These are phyloP conservation scores for Tenthredo distinguenda DNA, from an alignment of 2,888 invertebrate genomes.

Conservation along the genomic window DNA sequence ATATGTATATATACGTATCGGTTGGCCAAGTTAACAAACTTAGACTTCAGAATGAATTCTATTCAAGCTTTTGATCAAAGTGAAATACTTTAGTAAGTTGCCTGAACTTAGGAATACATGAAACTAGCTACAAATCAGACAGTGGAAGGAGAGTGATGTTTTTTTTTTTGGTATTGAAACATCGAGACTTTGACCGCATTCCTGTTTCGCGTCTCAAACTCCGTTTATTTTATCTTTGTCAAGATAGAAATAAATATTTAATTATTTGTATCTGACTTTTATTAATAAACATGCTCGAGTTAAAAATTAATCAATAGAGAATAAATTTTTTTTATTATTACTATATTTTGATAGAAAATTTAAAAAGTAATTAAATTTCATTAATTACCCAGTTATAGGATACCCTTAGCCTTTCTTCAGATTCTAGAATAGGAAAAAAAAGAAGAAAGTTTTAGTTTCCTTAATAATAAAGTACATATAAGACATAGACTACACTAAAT, in stretches of 20 bases:
- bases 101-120: conserved; percentile 5
- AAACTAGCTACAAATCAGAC: conserved; percentile 8
- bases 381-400: conserved; percentile 44
- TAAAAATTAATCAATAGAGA: conserved; percentile 25
- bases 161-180: neutral
- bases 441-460: conserved; percentile 14
- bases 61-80: neutral
- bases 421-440: conserved; percentile 65
- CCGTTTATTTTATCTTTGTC: neutral
- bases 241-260: conserved; percentile 3
- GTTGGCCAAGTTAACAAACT: neutral
- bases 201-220: neutral
- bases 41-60: neutral
- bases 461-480: neutral
- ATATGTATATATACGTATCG: neutral
- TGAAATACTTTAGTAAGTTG: conserved; percentile 1
- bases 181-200: neutral
- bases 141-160: neutral
- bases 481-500: neutral
- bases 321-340: conserved; percentile 27
- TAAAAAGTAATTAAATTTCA: conserved; percentile 1
- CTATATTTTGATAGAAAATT: conserved; percentile 19
- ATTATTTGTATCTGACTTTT: neutral
- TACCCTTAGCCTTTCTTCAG: conserved; percentile 61
- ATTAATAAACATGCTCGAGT: conserved; percentile 15